Base-by-base conservation (phyloP, 2,113 vertebrate genomes). In the Urocynchramus pylzowi region DNA sequence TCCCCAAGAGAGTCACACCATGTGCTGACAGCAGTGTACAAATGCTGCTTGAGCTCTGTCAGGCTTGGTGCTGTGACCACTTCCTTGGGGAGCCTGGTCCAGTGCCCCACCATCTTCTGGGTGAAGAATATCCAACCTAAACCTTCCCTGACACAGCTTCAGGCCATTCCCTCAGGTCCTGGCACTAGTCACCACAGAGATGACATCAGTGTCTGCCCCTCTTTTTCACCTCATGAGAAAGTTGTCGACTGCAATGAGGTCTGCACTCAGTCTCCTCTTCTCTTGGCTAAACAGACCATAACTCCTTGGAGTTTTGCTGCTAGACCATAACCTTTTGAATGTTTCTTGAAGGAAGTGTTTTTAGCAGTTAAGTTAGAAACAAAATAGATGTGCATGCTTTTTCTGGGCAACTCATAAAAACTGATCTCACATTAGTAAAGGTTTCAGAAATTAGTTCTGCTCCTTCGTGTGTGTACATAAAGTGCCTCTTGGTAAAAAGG, bases 401-500 rank as follows among this genome's bases (percentile, higher is more conserved):
- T 84, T 76, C 60, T 50, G 65, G 41, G 44, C 44, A 76, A 26
- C 64, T 78, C 69, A 74, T 77, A 45, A 84, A 90, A 95, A 68
- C 80, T 73, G 53, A 65, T 92, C 88, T 89, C 39, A 71, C 44
- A 33, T 71, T 84, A 89, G 64, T 59, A 57, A 87, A 75, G 33
- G 44, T 89, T 95, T 96, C 73, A 91, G 86, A 93, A 97, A 90
- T 87, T 79, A 85, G 93, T 92, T 61, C 90, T 90, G 76, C 65
- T 90, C 61, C 65, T 96, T 75, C 65, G n/a, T 90, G 73, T 96
- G 83, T 89, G 45, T 90, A 96, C 80, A 69, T 78, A 96, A 94
- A 94, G 90, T 90, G 86, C 94, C 77, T 94, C 79, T 90, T 81
- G 80, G 90, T 96, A 91, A 96, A 95, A 79, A 94, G 93, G 69